Percentiles rank a stretch among this genome's conserved stretches.
Evolutionary conservation across 2,888 invertebrate species (phyloP).

Genomic region (Loripinus fragilis): DNA sequence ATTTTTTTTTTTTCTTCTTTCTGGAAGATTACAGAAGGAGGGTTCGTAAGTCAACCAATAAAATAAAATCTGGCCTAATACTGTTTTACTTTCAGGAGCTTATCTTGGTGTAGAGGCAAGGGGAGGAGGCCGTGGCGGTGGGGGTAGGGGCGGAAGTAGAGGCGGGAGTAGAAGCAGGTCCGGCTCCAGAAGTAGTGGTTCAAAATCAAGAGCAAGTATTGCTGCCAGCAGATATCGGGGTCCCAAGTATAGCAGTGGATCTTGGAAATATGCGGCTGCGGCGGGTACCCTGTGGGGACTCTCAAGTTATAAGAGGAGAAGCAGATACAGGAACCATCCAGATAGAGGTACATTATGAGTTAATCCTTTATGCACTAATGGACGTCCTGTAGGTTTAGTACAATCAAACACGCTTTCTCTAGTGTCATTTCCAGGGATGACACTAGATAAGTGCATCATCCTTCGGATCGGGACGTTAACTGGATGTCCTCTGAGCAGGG

Average conservation of each 20-base stretch:
- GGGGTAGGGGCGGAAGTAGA: background rate
- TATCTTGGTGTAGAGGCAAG: background rate
- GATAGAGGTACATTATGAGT: background rate
- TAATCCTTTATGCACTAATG: too few relatives aligned
- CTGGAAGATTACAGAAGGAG: too few relatives aligned
- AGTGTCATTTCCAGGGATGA: too few relatives aligned
- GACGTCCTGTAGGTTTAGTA: too few relatives aligned
- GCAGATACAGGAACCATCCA: background rate
- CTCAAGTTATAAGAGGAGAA: background rate
- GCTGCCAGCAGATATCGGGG: background rate
- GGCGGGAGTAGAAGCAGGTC: background rate
- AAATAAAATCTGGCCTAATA: too few relatives aligned
- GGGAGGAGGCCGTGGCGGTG: background rate
- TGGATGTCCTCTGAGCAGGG: too few relatives aligned
- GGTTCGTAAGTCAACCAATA: too few relatives aligned
- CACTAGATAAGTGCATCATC: too few relatives aligned
- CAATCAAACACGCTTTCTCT: too few relatives aligned
- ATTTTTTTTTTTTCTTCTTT: too few relatives aligned
- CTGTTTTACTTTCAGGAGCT: background rate
- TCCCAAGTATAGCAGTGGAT: background rate
- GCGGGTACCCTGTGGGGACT: background rate
- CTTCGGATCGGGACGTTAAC: too few relatives aligned
- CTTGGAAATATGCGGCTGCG: background rate
- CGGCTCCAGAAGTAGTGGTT: background rate
- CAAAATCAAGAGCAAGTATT: background rate